phyloP scores from a whole-genome alignment of 2,888 invertebrate genomes.

The Labia minor region DNA sequence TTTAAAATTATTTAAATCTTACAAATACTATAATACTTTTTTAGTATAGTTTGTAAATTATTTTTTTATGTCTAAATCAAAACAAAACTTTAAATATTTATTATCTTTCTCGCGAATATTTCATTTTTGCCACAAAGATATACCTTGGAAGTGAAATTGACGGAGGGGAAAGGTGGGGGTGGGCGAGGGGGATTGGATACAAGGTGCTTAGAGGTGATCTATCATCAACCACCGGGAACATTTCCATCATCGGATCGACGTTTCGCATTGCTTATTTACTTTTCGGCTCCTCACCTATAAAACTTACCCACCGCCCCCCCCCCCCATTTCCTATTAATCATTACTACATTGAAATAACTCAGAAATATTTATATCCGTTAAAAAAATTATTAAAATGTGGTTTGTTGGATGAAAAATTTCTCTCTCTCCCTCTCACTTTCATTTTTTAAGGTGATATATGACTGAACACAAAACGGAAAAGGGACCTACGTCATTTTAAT shows the following conservation, averaged over 20 bases:
- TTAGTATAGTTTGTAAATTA: too few species aligned
- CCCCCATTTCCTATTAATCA: not conserved
- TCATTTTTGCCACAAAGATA: too few species aligned
- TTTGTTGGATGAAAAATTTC: slow-evolving; percentile 3
- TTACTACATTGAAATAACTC: not conserved
- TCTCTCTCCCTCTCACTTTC: not conserved
- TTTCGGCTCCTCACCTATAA: not conserved
- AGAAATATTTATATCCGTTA: not conserved
- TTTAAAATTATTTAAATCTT: too few species aligned
- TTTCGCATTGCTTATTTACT: not conserved
- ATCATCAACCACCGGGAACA: not conserved
- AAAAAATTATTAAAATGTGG: slow-evolving; percentile 4
- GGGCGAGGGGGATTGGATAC: too few species aligned
- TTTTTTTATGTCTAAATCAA: too few species aligned
- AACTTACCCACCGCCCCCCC: not conserved
- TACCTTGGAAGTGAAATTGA: too few species aligned
- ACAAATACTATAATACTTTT: too few species aligned
- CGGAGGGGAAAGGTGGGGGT: too few species aligned
- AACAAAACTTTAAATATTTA: too few species aligned
- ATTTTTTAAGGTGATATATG: not conserved
- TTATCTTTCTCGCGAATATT: too few species aligned
- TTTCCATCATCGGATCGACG: slow-evolving; percentile 5
- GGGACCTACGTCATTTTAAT: not conserved
- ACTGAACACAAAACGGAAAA: not conserved
- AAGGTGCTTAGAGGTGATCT: not conserved